A percentile compares a stretch with the other conserved stretches of the same genome.
These are phyloP conservation scores for Mylabris sibirica DNA, from an alignment of 2,888 invertebrate species.

Conservation along the genomic window DNA sequence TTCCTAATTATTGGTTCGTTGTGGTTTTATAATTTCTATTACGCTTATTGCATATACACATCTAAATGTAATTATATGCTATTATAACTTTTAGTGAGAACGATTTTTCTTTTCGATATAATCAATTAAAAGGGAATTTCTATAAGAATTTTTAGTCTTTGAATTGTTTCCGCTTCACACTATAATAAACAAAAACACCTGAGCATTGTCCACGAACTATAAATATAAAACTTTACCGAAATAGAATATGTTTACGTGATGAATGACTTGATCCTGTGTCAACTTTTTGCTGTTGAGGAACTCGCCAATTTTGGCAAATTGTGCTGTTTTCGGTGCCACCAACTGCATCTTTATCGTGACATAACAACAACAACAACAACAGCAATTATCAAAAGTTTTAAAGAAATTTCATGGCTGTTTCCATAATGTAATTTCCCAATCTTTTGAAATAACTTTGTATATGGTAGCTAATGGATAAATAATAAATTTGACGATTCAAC, in stretches of 20 bases:
- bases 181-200: no score
- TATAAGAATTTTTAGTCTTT: slow-evolving; percentile 9
- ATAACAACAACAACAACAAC: neutral
- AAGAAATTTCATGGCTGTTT: neutral
- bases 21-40: slow-evolving; percentile 50
- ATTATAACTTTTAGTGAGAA: slow-evolving; percentile 38
- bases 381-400: neutral
- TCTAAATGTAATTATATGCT: slow-evolving; percentile 34
- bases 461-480: neutral
- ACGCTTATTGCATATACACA: slow-evolving; percentile 42
- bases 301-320: neutral
- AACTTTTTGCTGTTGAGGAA: neutral
- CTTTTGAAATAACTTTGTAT: neutral
- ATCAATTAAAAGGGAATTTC: neutral
- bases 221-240: neutral
- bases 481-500: neutral
- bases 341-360: neutral
- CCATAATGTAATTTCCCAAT: neutral
- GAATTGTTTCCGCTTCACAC: neutral
- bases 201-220: neutral
- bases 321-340: neutral
- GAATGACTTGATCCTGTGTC: neutral
- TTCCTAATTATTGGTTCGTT: slow-evolving; percentile 50
- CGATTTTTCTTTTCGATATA: slow-evolving; percentile 23
- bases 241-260: neutral